Conservation (phyloP, 2,888 invertebrate species). For the Andrena flavipes region DNA sequence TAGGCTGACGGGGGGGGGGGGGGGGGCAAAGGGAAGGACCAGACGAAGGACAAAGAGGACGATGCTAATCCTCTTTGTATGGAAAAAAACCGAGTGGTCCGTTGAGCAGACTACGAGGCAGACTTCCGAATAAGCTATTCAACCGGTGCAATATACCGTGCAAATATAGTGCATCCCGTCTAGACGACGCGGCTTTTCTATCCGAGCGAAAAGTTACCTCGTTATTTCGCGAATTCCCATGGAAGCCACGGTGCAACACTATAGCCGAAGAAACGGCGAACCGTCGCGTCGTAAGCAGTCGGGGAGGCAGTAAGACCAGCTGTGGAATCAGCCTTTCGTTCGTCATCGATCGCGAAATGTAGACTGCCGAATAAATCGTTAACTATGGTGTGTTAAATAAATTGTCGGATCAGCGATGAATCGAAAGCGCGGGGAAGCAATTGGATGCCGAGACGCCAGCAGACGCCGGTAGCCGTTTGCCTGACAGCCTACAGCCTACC, state of each 20-base stretch:
- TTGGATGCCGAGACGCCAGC: too few species aligned
- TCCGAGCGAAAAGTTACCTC: conserved; percentile 70
- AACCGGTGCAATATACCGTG: conserved; percentile 71
- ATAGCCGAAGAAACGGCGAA: not conserved
- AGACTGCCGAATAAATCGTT: not conserved
- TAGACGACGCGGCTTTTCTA: conserved; percentile 68
- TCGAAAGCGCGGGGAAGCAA: not conserved
- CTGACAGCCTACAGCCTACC: not conserved
- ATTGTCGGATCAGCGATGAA: not conserved
- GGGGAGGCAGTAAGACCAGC: not conserved
- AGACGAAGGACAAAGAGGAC: conserved; percentile 46
- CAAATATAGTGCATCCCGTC: conserved; percentile 72
- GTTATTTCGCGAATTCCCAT: conserved; percentile 65
- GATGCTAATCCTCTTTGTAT: conserved; percentile 69
- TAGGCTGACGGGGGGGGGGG: not conserved
- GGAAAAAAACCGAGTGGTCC: conserved; percentile 65
- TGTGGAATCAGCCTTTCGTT: too few species aligned
- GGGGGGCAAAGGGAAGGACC: not conserved
- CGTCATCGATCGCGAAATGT: too few species aligned
- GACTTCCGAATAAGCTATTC: conserved; percentile 72
- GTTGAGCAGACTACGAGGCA: conserved; percentile 54
- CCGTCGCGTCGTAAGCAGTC: not conserved
- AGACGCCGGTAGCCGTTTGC: too few species aligned
- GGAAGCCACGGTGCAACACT: conserved; percentile 13
- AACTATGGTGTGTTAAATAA: not conserved